A percentile compares a stretch with the other conserved stretches of the same genome.
These are phyloP conservation scores for Aratinga solstitialis DNA, from an alignment of 2,797 vertebrate species.

Conservation along the genomic window DNA sequence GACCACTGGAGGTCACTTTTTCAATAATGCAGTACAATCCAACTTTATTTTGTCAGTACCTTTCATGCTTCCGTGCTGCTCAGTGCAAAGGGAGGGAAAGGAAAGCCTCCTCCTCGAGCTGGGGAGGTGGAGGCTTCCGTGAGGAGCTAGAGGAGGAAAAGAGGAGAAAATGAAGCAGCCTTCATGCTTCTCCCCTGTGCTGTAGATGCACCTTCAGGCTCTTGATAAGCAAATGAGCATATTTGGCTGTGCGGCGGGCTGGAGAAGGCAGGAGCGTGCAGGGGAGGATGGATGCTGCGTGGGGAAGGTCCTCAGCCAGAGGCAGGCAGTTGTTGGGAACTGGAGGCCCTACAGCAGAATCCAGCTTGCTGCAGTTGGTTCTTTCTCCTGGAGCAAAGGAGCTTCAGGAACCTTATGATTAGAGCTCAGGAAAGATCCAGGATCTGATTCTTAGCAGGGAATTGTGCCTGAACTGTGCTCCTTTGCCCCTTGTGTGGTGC, in stretches of 20 bases:
- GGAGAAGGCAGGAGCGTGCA: not conserved
- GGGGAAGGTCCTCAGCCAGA: not conserved
- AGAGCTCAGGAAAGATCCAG: not conserved
- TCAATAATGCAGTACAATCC: slow-evolving; percentile 77
- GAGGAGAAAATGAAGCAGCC: not conserved
- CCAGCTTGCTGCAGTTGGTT: slow-evolving; percentile 44
- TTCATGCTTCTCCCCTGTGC: not conserved
- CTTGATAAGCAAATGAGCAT: not conserved
- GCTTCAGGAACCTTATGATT: not conserved
- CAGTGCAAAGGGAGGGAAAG: not conserved
- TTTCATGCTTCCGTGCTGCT: slow-evolving; percentile 60
- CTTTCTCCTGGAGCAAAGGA: not conserved
- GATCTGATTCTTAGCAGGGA: not conserved
- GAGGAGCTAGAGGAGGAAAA: not conserved
- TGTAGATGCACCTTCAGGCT: not conserved
- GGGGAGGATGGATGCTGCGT: not conserved
- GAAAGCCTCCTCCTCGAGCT: not conserved
- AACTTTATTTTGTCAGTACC: slow-evolving; percentile 77
- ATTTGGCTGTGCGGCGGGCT: not conserved
- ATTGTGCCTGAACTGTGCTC: not conserved
- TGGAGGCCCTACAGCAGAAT: not conserved
- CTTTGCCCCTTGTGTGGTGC: not conserved
- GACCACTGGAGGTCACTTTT: slow-evolving; percentile 78
- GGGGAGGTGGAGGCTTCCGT: slow-evolving; percentile 3
- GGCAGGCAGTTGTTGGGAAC: not conserved